These are phyloP conservation scores for Dasysyrphus albostriatus DNA, from an alignment of 2,888 invertebrate species.

Conservation along the genomic window DNA sequence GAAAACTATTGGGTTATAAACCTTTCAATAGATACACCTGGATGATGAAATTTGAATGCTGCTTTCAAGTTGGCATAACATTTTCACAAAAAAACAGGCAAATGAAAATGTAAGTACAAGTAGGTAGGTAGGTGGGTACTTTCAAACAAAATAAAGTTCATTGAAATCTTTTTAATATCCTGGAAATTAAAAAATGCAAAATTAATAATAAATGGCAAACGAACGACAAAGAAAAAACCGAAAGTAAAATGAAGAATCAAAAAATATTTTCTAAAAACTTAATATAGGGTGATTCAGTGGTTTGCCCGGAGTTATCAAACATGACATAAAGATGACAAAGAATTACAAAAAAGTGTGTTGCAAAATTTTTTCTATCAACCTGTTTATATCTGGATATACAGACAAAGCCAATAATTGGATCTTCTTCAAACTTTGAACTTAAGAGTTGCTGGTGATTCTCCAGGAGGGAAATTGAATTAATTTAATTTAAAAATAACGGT, in stretches of 20 bases:
- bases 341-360: too few species aligned
- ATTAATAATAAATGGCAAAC: not conserved
- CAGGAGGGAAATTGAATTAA: too few species aligned
- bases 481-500: too few species aligned
- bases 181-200: not conserved
- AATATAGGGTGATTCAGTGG: not conserved
- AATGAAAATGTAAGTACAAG: not conserved
- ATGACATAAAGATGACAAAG: too few species aligned
- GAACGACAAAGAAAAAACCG: not conserved
- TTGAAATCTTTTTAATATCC: not conserved
- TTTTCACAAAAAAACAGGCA: not conserved
- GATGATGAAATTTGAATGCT: not conserved
- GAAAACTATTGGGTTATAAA: not conserved
- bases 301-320: too few species aligned
- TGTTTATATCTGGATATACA: too few species aligned
- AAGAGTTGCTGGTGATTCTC: too few species aligned
- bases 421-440: too few species aligned
- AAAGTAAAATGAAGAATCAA: not conserved
- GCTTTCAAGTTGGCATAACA: not conserved
- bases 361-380: too few species aligned
- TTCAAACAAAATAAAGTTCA: slow-evolving; percentile 1
- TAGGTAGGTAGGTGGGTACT: not conserved
- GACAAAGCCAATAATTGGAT: too few species aligned
- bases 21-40: not conserved
- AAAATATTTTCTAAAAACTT: not conserved